phyloP scores from a whole-genome alignment of 2,797 vertebrate genomes.

The Scomberomorus guttatus region DNA sequence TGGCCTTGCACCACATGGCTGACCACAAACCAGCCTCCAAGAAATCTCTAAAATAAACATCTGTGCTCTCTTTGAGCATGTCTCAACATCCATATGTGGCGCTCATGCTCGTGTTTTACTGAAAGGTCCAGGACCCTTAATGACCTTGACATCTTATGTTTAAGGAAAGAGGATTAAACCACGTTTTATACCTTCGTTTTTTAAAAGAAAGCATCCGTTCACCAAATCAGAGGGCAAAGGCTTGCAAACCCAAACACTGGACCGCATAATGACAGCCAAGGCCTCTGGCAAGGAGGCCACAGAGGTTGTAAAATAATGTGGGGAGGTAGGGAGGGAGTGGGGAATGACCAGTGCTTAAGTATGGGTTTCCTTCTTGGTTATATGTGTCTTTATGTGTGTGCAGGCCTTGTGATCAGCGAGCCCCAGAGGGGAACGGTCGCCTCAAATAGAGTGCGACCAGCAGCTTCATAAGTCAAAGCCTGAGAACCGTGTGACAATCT shows the following conservation, averaged over 20 bases:
- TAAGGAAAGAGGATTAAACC: conserved; percentile 71
- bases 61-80: conserved; percentile 72
- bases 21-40: conserved; percentile 81
- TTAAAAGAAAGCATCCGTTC: conserved; percentile 69
- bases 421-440: conserved; percentile 54
- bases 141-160: conserved; percentile 69
- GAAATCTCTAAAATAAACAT: conserved; percentile 86
- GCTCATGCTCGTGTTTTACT: conserved; percentile 37
- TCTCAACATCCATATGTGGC: conserved; percentile 71
- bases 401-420: conserved; percentile 72
- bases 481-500: conserved; percentile 66
- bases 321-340: conserved; percentile 36
- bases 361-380: conserved; percentile 73
- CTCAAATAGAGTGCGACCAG: conserved; percentile 73
- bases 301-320: conserved; percentile 75
- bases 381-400: conserved; percentile 72
- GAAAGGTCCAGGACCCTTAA: conserved; percentile 68
- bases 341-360: conserved; percentile 76
- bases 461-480: conserved; percentile 64
- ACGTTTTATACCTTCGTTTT: conserved; percentile 70
- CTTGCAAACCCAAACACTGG: conserved; percentile 78
- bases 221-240: conserved; percentile 80
- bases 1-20: conserved; percentile 77
- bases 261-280: conserved; percentile 85
- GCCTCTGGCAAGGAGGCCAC: conserved; percentile 73